phyloP scores from a whole-genome alignment of 2,888 invertebrate genomes.

The Reticulitermes lucifugus region DNA sequence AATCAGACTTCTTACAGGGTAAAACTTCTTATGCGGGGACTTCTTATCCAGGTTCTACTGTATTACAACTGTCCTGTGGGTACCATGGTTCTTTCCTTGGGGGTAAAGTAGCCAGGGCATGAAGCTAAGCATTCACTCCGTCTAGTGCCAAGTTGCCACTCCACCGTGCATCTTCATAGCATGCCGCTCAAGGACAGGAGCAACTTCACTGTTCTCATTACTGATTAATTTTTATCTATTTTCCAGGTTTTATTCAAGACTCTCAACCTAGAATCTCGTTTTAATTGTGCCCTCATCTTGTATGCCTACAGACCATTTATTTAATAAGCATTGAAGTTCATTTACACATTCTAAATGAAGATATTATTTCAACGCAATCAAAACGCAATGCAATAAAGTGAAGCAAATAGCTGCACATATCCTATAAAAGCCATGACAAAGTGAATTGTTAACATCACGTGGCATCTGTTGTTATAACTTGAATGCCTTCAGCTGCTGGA shows the following conservation, averaged over 20 bases:
- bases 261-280: not conserved
- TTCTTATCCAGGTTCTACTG: too few species aligned
- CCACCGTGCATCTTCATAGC: too few species aligned
- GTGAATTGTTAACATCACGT: not conserved
- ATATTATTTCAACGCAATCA: conserved; percentile 2
- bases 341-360: not conserved
- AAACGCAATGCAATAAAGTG: not conserved
- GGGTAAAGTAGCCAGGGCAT: too few species aligned
- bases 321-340: not conserved
- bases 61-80: too few species aligned
- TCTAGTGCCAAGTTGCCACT: too few species aligned
- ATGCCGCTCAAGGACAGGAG: too few species aligned
- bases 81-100: too few species aligned
- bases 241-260: not conserved
- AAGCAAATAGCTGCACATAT: not conserved
- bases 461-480: not conserved
- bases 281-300: not conserved
- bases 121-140: too few species aligned
- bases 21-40: too few species aligned
- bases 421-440: not conserved
- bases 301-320: not conserved
- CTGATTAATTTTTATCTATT: not conserved
- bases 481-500: conserved; percentile 16
- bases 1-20: too few species aligned
- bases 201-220: too few species aligned